Percentiles rank a stretch among this genome's conserved stretches.
Conservation (phyloP, 2,113 vertebrate species). For the Dasypus novemcinctus region DNA sequence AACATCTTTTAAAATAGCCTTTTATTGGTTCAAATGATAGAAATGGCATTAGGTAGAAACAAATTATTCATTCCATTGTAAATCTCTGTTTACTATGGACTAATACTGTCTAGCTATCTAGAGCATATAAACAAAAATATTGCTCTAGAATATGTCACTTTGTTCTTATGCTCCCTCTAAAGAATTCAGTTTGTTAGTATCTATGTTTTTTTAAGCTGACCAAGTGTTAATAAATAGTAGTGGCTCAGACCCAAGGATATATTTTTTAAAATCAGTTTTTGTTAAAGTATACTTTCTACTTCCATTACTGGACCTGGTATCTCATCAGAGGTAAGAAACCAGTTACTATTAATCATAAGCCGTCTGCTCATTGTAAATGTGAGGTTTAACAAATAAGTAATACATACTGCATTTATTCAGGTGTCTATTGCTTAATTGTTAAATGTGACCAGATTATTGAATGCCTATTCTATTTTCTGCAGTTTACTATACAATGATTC, state of each 20-base stretch:
- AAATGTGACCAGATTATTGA: constrained; percentile 55
- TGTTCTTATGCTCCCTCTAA: neutral
- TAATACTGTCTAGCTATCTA: neutral
- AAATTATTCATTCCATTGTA: neutral
- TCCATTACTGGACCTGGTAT: constrained; percentile 42
- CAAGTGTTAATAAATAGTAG: neutral
- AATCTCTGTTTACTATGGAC: neutral
- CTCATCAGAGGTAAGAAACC: constrained; percentile 58
- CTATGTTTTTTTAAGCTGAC: constrained; percentile 28
- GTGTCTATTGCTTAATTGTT: constrained; percentile 72
- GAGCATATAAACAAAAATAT: neutral
- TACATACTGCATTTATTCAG: constrained; percentile 30
- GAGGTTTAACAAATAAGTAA: constrained; percentile 67
- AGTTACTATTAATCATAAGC: constrained; percentile 61
- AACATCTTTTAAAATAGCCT: neutral
- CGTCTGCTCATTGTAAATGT: constrained; percentile 68
- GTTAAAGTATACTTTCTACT: constrained; percentile 69
- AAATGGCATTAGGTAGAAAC: neutral
- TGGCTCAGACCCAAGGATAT: constrained; percentile 23
- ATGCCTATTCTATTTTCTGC: constrained; percentile 60
- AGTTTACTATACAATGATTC: constrained; percentile 63
- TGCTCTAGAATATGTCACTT: neutral
- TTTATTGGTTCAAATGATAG: neutral
- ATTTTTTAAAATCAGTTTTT: constrained; percentile 54
- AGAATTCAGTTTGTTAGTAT: neutral